Base-by-base conservation (phyloP, 1,140 invertebrate genomes). In the Formica exsecta region DNA sequence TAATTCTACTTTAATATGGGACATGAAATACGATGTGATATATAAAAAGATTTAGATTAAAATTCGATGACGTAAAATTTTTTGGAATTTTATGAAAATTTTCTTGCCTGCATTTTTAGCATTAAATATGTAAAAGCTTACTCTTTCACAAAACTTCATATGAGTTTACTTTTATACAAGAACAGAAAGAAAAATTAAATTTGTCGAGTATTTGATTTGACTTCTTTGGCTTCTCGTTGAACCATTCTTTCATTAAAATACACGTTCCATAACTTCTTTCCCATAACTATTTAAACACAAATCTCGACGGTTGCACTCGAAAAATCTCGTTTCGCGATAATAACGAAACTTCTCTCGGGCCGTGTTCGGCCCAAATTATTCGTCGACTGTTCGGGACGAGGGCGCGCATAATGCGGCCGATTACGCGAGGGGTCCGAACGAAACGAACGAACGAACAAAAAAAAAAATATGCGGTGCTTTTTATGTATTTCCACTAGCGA, bases 271-370 rank as follows among this genome's bases (percentile, higher is more conserved):
- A 48, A 48, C 44, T 41, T 32, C n/a, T 25, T 48, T 7, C 19
- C 22, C 54, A 44, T 73, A 74, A 83, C 25, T 74, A 73, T 83
- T 83, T 83, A 73, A 83, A 61, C 68, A 74, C 68, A 66, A 80
- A 83, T 83, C 68, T 61, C 79, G 13, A 74, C 68, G 38, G 68
- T 83, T 74, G 54, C 64, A 48, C 79, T 74, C 68, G 79, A 83
- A 83, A 83, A 83, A 83, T 83, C 79, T 83, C 68, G 38, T 81
- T 73, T 16, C 79, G 68, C n/a, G 38, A 62, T 83, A 83, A 83
- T 83, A 29, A 54, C 79, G 38, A 62, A 74, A 74, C 79, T 83
- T 83, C 68, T 29, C 68, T 74, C 68, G 8, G 54, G 54, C 54
- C 41, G 66, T 38, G 25, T 0, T 62, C 54, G 48, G n/a, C 48